These are phyloP conservation scores for Phoeniculus purpureus DNA, from an alignment of 2,797 vertebrate genomes.

Conservation along the genomic window DNA sequence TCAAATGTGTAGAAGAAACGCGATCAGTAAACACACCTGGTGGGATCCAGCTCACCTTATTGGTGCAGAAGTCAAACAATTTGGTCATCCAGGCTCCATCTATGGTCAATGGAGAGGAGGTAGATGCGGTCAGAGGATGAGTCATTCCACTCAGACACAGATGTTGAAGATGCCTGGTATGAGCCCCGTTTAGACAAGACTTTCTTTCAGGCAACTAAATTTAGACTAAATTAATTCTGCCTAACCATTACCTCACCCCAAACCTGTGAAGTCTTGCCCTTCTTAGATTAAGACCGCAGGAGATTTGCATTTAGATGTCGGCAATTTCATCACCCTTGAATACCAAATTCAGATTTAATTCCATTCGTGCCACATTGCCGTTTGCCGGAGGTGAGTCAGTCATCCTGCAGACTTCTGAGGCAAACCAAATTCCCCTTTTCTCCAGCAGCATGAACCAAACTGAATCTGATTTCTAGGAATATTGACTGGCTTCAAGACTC, in stretches of 20 bases:
- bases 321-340: constrained; percentile 23
- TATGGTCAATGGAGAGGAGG: neutral
- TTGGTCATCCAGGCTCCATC: neutral
- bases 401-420: neutral
- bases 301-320: neutral
- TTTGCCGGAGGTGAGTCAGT: neutral
- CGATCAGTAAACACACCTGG: neutral
- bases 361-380: neutral
- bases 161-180: neutral
- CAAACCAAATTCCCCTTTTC: constrained; percentile 20
- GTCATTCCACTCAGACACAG: neutral
- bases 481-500: neutral
- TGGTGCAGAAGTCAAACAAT: neutral
- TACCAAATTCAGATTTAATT: neutral
- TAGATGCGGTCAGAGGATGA: neutral
- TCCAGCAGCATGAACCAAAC: neutral
- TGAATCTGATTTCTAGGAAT: neutral
- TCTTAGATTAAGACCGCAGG: neutral
- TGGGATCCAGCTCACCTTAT: neutral
- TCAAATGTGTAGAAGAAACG: neutral
- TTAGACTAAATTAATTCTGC: constrained; percentile 17
- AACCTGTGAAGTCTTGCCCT: constrained; percentile 53
- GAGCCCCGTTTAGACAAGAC: neutral
- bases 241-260: constrained; percentile 27
- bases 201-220: constrained; percentile 35